phyloP scores from a whole-genome alignment of 2,888 invertebrate species.

The Spilosoma lubricipeda region DNA sequence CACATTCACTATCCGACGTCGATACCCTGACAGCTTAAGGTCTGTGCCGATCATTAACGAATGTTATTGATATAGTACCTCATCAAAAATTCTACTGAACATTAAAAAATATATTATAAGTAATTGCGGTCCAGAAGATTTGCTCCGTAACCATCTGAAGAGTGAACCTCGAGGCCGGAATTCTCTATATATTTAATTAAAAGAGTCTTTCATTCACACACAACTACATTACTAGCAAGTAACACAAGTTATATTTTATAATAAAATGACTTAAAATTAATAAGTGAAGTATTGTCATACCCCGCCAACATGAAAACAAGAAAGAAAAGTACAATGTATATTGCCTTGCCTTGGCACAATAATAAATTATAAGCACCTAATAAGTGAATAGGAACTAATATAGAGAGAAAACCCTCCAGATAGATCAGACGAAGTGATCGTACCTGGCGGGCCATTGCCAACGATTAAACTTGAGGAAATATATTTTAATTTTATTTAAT shows the following conservation, averaged over 20 bases:
- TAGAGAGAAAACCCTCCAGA: too few species aligned
- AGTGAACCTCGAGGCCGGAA: not conserved
- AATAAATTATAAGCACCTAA: too few species aligned
- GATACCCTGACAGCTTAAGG: slow-evolving; percentile 7
- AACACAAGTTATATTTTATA: not conserved
- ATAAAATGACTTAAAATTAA: too few species aligned
- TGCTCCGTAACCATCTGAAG: not conserved
- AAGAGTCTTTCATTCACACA: not conserved
- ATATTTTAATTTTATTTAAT: too few species aligned
- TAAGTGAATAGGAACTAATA: too few species aligned
- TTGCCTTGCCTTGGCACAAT: too few species aligned
- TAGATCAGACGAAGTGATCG: too few species aligned
- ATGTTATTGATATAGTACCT: not conserved
- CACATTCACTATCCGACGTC: not conserved
- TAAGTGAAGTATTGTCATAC: too few species aligned
- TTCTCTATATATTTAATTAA: not conserved
- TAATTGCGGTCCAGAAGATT: not conserved
- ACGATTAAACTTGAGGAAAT: too few species aligned
- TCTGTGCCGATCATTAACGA: slow-evolving; percentile 7
- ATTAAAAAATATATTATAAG: not conserved
- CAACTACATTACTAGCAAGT: not conserved
- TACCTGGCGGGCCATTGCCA: too few species aligned
- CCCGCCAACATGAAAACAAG: too few species aligned
- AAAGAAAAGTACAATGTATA: too few species aligned
- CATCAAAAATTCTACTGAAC: not conserved